Evolutionary conservation across 2,113 vertebrate species (phyloP).

Genomic region (Butorides virescens): DNA sequence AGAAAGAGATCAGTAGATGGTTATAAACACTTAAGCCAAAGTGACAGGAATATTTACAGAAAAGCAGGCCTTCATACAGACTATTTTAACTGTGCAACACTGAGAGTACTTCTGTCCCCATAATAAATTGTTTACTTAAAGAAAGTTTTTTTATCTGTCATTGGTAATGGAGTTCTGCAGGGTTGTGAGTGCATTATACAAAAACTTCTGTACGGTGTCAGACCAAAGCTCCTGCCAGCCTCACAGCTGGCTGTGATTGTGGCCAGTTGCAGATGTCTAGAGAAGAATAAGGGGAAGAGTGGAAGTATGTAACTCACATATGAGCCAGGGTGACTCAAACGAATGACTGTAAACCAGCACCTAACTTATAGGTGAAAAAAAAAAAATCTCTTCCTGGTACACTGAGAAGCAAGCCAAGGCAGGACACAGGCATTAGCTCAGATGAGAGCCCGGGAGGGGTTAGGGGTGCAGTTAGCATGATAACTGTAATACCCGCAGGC

Average conservation of each 20-base stretch:
- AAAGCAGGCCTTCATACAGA: not conserved
- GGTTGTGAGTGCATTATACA: not conserved
- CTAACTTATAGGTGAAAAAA: not conserved
- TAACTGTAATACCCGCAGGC: not conserved
- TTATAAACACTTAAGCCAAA: not conserved
- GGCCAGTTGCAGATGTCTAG: not conserved
- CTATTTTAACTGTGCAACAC: not conserved
- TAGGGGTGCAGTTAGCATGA: not conserved
- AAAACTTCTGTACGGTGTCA: not conserved
- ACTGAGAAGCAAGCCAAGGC: not conserved
- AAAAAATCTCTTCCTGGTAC: not conserved
- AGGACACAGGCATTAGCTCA: not conserved
- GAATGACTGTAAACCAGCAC: not conserved
- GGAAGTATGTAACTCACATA: accelerated
- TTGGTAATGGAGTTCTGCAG: not conserved
- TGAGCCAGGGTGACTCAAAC: not conserved
- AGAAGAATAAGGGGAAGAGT: not conserved
- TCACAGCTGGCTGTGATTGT: not conserved
- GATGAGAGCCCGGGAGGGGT: not conserved
- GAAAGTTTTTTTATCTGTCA: not conserved
- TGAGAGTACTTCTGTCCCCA: not conserved
- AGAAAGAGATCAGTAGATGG: not conserved
- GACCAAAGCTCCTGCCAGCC: not conserved
- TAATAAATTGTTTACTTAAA: not conserved
- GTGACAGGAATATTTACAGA: not conserved